These are phyloP conservation scores for Teleogryllus occipitalis DNA, from an alignment of 1,140 invertebrate species.

Conservation along the genomic window DNA sequence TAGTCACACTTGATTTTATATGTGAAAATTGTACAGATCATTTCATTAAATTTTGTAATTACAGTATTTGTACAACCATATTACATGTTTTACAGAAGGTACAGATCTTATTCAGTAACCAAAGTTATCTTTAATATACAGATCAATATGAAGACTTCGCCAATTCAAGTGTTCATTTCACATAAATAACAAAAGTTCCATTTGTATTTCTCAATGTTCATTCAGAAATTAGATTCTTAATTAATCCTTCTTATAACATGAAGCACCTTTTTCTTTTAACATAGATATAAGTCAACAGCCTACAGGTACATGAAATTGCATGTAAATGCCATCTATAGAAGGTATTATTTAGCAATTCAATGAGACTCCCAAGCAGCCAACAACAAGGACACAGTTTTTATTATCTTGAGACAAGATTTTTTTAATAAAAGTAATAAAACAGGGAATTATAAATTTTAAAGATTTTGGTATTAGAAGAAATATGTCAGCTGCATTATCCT, in stretches of 20 bases:
- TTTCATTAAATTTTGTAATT: neutral
- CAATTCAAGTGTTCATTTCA: no score
- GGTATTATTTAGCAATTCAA: neutral
- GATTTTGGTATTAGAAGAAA: no score
- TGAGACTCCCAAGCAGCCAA: neutral
- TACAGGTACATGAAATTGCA: neutral
- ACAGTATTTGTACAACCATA: neutral
- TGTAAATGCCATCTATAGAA: neutral
- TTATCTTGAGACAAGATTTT: neutral
- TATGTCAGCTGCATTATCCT: no score
- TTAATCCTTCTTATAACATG: no score
- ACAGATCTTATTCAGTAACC: neutral
- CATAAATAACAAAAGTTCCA: no score
- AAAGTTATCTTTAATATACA: neutral
- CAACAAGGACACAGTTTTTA: conserved; percentile 2
- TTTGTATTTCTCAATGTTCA: no score
- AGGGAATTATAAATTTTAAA: neutral
- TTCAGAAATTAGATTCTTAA: no score
- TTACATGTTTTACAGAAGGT: neutral
- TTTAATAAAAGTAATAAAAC: neutral
- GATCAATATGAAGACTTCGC: no score
- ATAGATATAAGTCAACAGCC: neutral
- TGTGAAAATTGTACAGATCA: neutral
- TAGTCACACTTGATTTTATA: neutral
- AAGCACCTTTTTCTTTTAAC: no score